phyloP scores from a whole-genome alignment of 2,888 invertebrate species.

The Ichneumoninae sp. region DNA sequence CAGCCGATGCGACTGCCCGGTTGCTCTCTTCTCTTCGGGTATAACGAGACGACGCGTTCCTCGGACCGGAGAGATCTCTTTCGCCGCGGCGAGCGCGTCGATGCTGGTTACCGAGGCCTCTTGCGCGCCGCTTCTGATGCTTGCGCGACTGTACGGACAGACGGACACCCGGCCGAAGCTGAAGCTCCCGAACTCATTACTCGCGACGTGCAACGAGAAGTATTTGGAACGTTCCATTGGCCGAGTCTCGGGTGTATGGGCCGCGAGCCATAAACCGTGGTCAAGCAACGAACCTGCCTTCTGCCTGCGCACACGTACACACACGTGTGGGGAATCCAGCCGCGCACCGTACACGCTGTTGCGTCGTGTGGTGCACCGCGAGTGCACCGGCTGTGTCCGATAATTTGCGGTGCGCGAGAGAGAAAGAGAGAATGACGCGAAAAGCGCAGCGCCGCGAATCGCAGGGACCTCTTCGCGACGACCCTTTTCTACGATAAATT shows the following conservation, averaged over 20 bases:
- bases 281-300: conserved; percentile 68
- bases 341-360: conserved; percentile 35
- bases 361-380: conserved; percentile 54
- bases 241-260: conserved; percentile 80
- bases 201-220: conserved; percentile 79
- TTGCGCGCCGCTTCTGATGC: conserved; percentile 15
- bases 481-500: background rate
- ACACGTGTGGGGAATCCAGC: background rate
- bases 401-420: conserved; percentile 68
- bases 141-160: background rate
- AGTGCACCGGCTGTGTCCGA: conserved; percentile 55
- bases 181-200: conserved; percentile 71
- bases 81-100: conserved; percentile 24
- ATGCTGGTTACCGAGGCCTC: conserved; percentile 24
- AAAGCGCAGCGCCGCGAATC: conserved; percentile 40
- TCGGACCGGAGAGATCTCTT: conserved; percentile 63
- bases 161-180: conserved; percentile 9
- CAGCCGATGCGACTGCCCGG: background rate
- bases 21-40: conserved; percentile 1
- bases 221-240: conserved; percentile 83
- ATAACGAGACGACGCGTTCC: conserved; percentile 44
- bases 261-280: conserved; percentile 79
- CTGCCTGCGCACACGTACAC: conserved; percentile 16
- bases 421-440: conserved; percentile 61
- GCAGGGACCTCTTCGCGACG: conserved; percentile 10